Conservation (phyloP, 2,113 vertebrate genomes). For the Bothrops jararaca region DNA sequence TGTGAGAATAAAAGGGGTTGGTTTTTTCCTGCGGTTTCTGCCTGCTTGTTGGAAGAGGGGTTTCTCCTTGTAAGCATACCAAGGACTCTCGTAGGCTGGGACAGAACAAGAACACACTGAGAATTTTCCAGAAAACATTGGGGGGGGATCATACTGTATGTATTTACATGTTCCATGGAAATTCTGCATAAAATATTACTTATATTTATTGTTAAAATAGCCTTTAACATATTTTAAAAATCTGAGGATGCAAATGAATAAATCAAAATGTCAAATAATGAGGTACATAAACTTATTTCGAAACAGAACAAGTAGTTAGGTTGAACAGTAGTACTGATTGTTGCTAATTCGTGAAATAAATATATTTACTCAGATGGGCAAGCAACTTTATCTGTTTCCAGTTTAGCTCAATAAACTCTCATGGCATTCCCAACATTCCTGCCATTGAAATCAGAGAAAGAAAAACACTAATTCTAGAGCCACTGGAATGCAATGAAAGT, state of each 20-base stretch:
- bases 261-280: background rate
- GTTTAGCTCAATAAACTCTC: background rate
- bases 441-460: conserved; percentile 23
- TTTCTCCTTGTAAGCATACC: too few species aligned
- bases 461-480: conserved; percentile 39
- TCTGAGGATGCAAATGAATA: background rate
- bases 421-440: background rate
- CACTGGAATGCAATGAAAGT: conserved; percentile 8
- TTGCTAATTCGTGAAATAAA: background rate
- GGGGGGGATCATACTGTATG: background rate
- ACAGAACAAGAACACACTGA: background rate
- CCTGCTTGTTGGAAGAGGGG: too few species aligned
- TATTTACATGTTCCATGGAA: background rate
- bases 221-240: background rate
- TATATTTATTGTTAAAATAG: background rate
- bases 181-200: background rate
- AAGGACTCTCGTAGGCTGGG: too few species aligned
- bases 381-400: background rate
- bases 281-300: background rate
- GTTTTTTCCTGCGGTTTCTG: too few species aligned
- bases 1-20: too few species aligned
- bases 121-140: background rate
- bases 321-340: background rate
- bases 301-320: background rate
- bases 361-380: background rate